phyloP scores from a whole-genome alignment of 2,113 vertebrate species.

The Hipposideros armiger region DNA sequence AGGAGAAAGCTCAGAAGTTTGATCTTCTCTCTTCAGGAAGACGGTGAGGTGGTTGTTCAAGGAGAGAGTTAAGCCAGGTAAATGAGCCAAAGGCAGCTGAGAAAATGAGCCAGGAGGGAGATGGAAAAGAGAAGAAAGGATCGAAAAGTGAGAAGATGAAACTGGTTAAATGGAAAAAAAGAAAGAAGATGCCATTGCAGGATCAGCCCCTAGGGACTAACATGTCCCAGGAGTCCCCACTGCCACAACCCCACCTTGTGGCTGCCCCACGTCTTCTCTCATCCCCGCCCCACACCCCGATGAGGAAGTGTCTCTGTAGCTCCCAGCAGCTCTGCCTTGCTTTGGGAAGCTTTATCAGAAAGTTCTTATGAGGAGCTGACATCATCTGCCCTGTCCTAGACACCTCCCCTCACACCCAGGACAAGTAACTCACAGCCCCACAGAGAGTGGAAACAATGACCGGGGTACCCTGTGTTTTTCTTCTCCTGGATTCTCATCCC shows the following conservation, averaged over 20 bases:
- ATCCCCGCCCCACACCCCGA: neutral
- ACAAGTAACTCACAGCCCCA: neutral
- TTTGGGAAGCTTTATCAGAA: neutral
- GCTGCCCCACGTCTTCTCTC: constrained; percentile 40
- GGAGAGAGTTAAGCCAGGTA: neutral
- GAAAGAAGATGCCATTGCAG: neutral
- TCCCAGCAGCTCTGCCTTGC: neutral
- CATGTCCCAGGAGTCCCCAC: neutral
- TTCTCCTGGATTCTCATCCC: neutral
- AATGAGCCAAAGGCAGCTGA: neutral
- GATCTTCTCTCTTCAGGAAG: neutral
- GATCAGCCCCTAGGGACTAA: neutral
- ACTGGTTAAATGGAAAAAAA: neutral
- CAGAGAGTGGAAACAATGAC: neutral
- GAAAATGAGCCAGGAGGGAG: neutral
- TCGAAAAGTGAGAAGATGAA: neutral
- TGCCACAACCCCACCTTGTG: constrained; percentile 69
- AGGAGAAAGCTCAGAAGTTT: neutral
- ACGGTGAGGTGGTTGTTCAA: neutral
- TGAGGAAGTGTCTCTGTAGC: rapidly evolving
- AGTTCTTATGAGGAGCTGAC: neutral
- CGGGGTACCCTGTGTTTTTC: neutral
- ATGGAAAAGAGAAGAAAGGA: neutral
- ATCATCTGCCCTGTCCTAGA: neutral
- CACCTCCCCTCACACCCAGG: neutral